phyloP scores from a whole-genome alignment of 1,140 invertebrate species.

The Halyomorpha halys region DNA sequence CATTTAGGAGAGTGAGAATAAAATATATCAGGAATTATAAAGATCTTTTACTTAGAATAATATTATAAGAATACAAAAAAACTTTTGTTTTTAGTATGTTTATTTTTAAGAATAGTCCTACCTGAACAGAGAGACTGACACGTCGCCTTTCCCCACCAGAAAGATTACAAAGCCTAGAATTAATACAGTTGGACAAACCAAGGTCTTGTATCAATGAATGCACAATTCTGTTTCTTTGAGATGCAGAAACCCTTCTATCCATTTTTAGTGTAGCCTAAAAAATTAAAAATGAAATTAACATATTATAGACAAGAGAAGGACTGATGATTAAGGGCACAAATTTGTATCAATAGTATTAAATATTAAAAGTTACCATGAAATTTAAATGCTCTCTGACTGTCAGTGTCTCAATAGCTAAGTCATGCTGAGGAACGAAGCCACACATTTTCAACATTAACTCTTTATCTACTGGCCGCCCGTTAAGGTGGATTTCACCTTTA shows the following conservation, averaged over 20 bases:
- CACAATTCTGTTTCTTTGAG: slow-evolving; percentile 34
- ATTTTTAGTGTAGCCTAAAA: slow-evolving; percentile 34
- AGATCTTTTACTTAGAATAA: no score
- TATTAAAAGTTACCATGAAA: slow-evolving; percentile 50
- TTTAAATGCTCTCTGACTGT: slow-evolving; percentile 60
- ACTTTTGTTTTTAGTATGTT: no score
- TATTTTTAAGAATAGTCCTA: slow-evolving; percentile 44
- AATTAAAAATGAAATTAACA: neutral
- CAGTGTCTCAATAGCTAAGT: slow-evolving; percentile 54
- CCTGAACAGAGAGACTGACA: slow-evolving; percentile 75
- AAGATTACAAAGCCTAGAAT: slow-evolving; percentile 67
- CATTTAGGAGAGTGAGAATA: no score
- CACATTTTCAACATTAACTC: slow-evolving; percentile 55
- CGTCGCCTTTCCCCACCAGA: slow-evolving; percentile 90
- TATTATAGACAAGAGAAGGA: neutral
- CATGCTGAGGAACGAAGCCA: slow-evolving; percentile 60
- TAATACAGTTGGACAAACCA: slow-evolving; percentile 57
- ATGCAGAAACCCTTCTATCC: slow-evolving; percentile 34
- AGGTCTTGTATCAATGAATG: slow-evolving; percentile 53
- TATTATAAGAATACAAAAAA: no score
- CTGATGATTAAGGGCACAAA: neutral
- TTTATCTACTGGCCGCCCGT: slow-evolving; percentile 48
- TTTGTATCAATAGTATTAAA: neutral
- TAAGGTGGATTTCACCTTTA: slow-evolving; percentile 53
- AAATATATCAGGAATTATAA: no score